Evolutionary conservation across 1,140 invertebrate genomes (phyloP).

Genomic region (Macrocentrus cingulum): DNA sequence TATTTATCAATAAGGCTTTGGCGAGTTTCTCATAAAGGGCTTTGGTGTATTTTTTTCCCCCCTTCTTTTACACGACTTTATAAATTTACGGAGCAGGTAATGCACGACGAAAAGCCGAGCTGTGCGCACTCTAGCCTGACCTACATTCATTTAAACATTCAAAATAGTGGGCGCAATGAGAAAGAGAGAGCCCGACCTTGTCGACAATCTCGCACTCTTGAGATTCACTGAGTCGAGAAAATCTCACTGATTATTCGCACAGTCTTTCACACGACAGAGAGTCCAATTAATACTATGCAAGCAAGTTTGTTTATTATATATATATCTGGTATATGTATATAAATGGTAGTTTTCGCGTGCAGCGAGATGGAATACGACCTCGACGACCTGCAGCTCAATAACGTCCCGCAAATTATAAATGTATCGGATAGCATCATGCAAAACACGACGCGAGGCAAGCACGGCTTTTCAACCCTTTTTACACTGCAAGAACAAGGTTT

Average conservation of each 20-base stretch:
- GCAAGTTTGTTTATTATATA: too few relatives aligned
- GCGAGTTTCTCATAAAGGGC: too few relatives aligned
- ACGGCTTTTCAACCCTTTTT: not conserved
- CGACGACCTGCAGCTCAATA: not conserved
- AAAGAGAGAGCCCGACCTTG: slow-evolving; percentile 13
- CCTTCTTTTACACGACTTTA: slow-evolving; percentile 2
- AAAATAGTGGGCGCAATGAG: slow-evolving; percentile 18
- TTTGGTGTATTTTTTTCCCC: not conserved
- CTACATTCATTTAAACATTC: slow-evolving; percentile 25
- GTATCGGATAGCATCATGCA: slow-evolving; percentile 27
- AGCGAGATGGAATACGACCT: slow-evolving; percentile 1
- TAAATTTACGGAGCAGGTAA: slow-evolving; percentile 8
- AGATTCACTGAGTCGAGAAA: not conserved
- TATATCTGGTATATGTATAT: too few relatives aligned
- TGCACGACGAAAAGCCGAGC: slow-evolving; percentile 23
- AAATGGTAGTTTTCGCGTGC: not conserved
- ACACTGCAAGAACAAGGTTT: not conserved
- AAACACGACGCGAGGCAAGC: slow-evolving; percentile 2
- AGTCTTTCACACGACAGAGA: too few relatives aligned
- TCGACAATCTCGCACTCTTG: slow-evolving; percentile 2
- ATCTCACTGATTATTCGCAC: not conserved
- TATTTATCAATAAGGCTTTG: too few relatives aligned
- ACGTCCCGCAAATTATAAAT: slow-evolving; percentile 26
- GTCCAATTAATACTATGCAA: too few relatives aligned
- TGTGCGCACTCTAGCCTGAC: slow-evolving; percentile 22